A percentile compares a stretch with the other conserved stretches of the same genome.
Evolutionary conservation across 2,113 vertebrate species (phyloP).

Genomic region (Centropus bengalensis): DNA sequence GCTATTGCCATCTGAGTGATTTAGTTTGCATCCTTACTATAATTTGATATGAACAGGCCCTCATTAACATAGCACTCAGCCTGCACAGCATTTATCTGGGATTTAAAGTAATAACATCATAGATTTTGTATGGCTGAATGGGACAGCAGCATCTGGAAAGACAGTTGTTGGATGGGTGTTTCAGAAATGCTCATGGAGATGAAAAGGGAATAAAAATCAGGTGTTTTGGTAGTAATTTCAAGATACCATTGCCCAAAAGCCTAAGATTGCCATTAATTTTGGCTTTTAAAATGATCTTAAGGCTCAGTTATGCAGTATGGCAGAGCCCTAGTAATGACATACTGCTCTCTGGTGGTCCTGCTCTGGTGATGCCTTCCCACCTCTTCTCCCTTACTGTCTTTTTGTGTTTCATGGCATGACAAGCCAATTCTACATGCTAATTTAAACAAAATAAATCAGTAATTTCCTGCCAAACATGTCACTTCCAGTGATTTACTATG

Average conservation of each 20-base stretch:
- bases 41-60: not conserved
- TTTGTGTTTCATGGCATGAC: not conserved
- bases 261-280: not conserved
- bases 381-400: not conserved
- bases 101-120: not conserved
- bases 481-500: not conserved
- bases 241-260: not conserved
- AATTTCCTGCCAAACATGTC: not conserved
- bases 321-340: not conserved
- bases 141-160: not conserved
- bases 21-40: not conserved
- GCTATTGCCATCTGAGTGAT: not conserved
- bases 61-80: not conserved
- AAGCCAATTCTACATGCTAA: not conserved
- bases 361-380: not conserved
- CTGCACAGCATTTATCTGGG: not conserved
- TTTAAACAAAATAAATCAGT: not conserved
- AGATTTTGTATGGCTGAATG: not conserved
- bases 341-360: not conserved
- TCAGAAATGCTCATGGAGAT: not conserved
- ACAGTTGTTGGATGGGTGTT: not conserved
- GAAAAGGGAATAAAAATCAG: not conserved
- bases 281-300: not conserved
- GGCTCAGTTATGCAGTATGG: not conserved
- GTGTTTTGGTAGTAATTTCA: not conserved